Conservation (phyloP, 2,113 vertebrate species). For the Limanda limanda region DNA sequence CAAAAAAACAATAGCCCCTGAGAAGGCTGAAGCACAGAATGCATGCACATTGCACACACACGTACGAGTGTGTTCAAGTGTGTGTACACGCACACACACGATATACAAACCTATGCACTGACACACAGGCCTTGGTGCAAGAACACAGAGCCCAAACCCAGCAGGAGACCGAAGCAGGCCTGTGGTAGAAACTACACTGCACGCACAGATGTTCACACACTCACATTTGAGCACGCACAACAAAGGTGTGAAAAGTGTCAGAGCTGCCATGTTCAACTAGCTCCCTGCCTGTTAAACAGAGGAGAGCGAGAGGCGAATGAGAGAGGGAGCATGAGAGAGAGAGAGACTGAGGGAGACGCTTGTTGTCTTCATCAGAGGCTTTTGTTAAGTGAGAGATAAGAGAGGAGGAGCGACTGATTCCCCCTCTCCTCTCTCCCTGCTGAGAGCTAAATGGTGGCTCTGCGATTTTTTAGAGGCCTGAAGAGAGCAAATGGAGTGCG, state of each 20-base stretch:
- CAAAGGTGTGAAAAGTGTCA: conserved; percentile 69
- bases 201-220: conserved; percentile 14
- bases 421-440: conserved; percentile 51
- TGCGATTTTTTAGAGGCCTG: conserved; percentile 37
- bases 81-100: conserved; percentile 14
- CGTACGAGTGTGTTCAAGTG: neutral
- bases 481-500: conserved; percentile 58
- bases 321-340: conserved; percentile 42
- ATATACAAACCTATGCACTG: neutral
- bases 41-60: neutral
- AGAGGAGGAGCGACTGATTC: conserved; percentile 58
- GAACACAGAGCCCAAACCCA: conserved; percentile 12
- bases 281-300: conserved; percentile 70
- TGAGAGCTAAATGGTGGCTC: conserved; percentile 71
- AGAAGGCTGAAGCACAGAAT: conserved; percentile 1
- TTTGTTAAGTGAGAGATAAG: conserved; percentile 78
- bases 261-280: conserved; percentile 76
- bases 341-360: conserved; percentile 36
- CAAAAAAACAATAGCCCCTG: conserved; percentile 26
- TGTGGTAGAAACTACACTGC: neutral
- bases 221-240: conserved; percentile 40
- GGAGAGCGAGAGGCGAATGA: conserved; percentile 63
- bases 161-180: conserved; percentile 7
- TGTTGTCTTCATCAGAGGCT: conserved; percentile 80
- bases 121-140: conserved; percentile 17